Evolutionary conservation across 2,888 invertebrate genomes (phyloP).

Genomic region (Latheticus oryzae): DNA sequence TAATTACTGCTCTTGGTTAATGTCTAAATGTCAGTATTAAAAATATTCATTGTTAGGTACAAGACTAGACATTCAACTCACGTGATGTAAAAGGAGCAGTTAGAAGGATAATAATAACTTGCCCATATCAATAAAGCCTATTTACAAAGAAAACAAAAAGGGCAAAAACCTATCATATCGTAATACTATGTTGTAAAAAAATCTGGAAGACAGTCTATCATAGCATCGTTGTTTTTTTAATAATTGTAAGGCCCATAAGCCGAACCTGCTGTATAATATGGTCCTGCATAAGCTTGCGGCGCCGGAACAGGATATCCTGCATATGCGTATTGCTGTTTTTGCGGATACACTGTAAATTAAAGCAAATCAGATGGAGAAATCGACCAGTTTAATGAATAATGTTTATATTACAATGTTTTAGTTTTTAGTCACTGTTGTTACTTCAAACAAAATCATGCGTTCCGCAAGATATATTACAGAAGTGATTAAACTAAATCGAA

Average conservation of each 20-base stretch:
- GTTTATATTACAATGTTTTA: too few relatives aligned
- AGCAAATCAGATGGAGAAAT: neutral
- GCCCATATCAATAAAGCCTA: too few relatives aligned
- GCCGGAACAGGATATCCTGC: conserved; percentile 85
- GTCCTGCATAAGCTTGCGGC: conserved; percentile 85
- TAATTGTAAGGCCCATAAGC: conserved; percentile 95
- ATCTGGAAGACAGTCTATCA: conserved; percentile 43
- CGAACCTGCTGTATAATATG: conserved; percentile 89
- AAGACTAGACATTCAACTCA: too few relatives aligned
- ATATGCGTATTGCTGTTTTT: conserved; percentile 93
- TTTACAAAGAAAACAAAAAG: conserved; percentile 31
- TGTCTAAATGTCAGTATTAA: too few relatives aligned
- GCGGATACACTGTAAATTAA: conserved; percentile 84
- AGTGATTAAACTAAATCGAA: too few relatives aligned
- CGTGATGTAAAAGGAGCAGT: too few relatives aligned
- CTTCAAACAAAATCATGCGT: too few relatives aligned
- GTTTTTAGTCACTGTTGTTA: too few relatives aligned
- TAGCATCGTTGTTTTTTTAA: conserved; percentile 61
- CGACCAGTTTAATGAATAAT: neutral
- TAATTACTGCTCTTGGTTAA: too few relatives aligned
- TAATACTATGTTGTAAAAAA: conserved; percentile 28
- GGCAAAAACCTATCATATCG: neutral
- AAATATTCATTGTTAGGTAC: too few relatives aligned
- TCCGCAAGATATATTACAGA: too few relatives aligned
- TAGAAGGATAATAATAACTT: too few relatives aligned